Percentiles rank a stretch among this genome's conserved stretches.
Conservation (phyloP, 1,140 invertebrate genomes). For the Eurosta solidaginis region DNA sequence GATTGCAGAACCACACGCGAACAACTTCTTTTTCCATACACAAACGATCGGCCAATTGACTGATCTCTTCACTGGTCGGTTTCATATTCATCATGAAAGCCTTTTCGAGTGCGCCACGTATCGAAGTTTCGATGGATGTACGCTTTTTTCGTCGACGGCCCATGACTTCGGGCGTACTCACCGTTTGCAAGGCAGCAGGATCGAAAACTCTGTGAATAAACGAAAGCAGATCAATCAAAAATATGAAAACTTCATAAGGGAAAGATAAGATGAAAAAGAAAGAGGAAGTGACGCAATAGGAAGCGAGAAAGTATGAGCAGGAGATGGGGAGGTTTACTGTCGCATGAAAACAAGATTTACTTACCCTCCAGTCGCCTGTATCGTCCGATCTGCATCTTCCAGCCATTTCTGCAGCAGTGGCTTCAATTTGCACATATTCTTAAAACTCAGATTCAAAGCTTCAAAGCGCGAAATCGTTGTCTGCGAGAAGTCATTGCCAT, state of each 20-base stretch:
- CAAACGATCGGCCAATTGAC: slow-evolving; percentile 85
- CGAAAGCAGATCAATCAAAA: neutral
- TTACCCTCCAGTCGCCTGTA: slow-evolving; percentile 71
- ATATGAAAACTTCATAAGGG: no score
- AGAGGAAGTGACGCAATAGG: no score
- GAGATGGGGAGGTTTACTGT: no score
- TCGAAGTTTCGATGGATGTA: slow-evolving; percentile 94
- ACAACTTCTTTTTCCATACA: slow-evolving; percentile 98
- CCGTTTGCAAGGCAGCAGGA: slow-evolving; percentile 75
- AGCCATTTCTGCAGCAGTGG: slow-evolving; percentile 97
- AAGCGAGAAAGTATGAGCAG: no score
- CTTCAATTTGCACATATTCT: slow-evolving; percentile 99
- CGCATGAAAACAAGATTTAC: slow-evolving; percentile 14
- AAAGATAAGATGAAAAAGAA: neutral
- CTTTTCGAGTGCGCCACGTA: slow-evolving; percentile 90
- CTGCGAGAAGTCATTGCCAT: slow-evolving; percentile 98
- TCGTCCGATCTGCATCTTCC: slow-evolving; percentile 90
- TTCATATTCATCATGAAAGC: slow-evolving; percentile 95
- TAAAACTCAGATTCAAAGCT: slow-evolving; percentile 96
- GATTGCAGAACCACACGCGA: slow-evolving; percentile 96
- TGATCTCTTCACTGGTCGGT: slow-evolving; percentile 95
- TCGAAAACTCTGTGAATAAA: slow-evolving; percentile 47
- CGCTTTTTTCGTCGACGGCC: slow-evolving; percentile 94
- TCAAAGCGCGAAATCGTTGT: slow-evolving; percentile 99
- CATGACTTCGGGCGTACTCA: slow-evolving; percentile 83